Evolutionary conservation across 2,888 invertebrate species (phyloP).

Genomic region (Polymixis flavicincta): DNA sequence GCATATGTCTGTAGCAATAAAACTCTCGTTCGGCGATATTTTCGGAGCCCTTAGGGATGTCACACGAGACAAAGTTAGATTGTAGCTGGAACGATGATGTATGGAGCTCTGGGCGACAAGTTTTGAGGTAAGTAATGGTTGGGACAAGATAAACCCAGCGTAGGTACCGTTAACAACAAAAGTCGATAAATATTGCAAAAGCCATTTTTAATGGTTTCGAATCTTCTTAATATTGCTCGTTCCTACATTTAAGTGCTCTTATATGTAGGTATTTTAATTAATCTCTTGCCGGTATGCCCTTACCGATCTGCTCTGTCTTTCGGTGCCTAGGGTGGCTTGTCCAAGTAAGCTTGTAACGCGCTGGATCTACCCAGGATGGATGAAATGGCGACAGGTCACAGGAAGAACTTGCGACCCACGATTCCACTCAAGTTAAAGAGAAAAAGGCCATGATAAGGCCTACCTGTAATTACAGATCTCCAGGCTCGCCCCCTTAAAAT

Average conservation of each 20-base stretch:
- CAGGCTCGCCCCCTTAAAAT: no score
- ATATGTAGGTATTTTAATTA: not conserved
- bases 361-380: no score
- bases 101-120: constrained; percentile 44
- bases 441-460: no score
- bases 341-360: no score
- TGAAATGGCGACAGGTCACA: no score
- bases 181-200: constrained; percentile 10
- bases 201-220: not conserved
- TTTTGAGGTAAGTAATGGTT: constrained; percentile 48
- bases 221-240: not conserved
- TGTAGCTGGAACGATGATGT: constrained; percentile 56
- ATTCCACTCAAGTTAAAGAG: no score
- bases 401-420: no score
- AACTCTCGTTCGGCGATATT: constrained; percentile 54
- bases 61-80: constrained; percentile 56
- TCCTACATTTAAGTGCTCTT: not conserved
- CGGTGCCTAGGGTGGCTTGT: no score
- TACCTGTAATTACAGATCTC: no score
- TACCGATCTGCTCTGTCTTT: no score
- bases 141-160: constrained; percentile 19
- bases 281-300: no score
- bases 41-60: constrained; percentile 48
- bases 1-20: constrained; percentile 52
- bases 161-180: not conserved